Evolutionary conservation across 1,140 invertebrate species (phyloP).

Genomic region (Pinna nobilis): DNA sequence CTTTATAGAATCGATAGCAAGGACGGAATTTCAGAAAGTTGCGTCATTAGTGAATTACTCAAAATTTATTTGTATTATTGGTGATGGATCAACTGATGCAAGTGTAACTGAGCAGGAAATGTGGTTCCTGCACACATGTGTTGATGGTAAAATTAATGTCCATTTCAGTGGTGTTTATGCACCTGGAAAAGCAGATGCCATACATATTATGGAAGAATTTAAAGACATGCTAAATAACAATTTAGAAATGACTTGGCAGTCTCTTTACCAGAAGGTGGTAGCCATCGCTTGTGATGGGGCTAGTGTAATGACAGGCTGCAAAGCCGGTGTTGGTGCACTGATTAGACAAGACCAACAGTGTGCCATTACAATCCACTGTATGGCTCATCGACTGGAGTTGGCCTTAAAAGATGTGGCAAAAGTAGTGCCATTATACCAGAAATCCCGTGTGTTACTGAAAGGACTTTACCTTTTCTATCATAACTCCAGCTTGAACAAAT

Average conservation of each 20-base stretch:
- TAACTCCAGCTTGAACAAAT: constrained; percentile 19
- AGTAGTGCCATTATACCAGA: constrained; percentile 4
- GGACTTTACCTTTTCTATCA: constrained; percentile 38
- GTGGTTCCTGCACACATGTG: constrained; percentile 14
- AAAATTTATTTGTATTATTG: constrained; percentile 19
- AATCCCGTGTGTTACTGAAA: constrained; percentile 9
- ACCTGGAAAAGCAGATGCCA: constrained; percentile 13
- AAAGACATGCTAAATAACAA: background rate
- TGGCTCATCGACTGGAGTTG: constrained; percentile 35
- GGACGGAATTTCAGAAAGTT: constrained; percentile 14
- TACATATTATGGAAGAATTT: constrained; percentile 11
- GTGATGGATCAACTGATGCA: constrained; percentile 23
- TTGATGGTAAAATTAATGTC: background rate
- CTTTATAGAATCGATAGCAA: constrained; percentile 12
- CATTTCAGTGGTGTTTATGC: constrained; percentile 10
- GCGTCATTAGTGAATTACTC: background rate
- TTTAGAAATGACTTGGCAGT: constrained; percentile 4
- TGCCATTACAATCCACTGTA: constrained; percentile 26
- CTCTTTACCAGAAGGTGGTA: constrained; percentile 3
- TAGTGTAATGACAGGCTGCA: constrained; percentile 21
- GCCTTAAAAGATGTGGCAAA: constrained; percentile 26
- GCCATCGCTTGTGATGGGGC: constrained; percentile 25
- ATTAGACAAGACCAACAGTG: constrained; percentile 11
- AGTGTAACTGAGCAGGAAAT: constrained; percentile 10
- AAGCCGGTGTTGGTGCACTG: constrained; percentile 11